Percentiles rank a stretch among this genome's conserved stretches.
These are phyloP conservation scores for Malthinus flaveolus DNA, from an alignment of 2,888 invertebrate species.

Conservation along the genomic window DNA sequence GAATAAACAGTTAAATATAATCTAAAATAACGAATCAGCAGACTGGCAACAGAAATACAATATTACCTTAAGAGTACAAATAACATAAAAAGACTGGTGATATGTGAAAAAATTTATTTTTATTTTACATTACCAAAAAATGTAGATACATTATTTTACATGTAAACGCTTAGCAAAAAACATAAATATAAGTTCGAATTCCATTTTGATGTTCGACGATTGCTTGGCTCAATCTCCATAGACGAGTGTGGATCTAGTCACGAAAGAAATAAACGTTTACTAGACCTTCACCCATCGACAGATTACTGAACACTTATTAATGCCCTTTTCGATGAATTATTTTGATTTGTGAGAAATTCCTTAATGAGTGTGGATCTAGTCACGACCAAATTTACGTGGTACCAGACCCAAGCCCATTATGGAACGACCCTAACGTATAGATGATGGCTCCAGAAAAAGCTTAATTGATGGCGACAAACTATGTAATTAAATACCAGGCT, in stretches of 20 bases:
- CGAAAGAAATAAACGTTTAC: slow-evolving; percentile 66
- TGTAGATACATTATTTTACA: too few species aligned
- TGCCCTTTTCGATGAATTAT: background rate
- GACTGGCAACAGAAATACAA: too few species aligned
- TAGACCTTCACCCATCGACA: slow-evolving; percentile 82
- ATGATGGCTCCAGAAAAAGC: background rate
- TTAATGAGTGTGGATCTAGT: slow-evolving; percentile 93
- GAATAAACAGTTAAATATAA: too few species aligned
- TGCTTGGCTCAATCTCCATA: slow-evolving; percentile 59
- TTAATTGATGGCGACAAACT: slow-evolving; percentile 16
- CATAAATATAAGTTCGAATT: too few species aligned
- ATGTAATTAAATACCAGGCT: slow-evolving; percentile 6
- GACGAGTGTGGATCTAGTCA: slow-evolving; percentile 93
- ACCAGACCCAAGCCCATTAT: slow-evolving; percentile 77
- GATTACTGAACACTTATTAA: slow-evolving; percentile 55
- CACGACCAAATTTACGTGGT: slow-evolving; percentile 66
- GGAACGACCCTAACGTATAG: slow-evolving; percentile 47
- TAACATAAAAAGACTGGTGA: too few species aligned
- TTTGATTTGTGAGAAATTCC: slow-evolving; percentile 17
- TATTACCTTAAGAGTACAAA: too few species aligned
- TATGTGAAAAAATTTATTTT: too few species aligned
- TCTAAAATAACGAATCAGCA: too few species aligned
- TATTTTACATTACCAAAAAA: too few species aligned
- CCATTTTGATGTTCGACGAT: background rate
- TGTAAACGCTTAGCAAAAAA: too few species aligned